A percentile compares a stretch with the other conserved stretches of the same genome.
These are phyloP conservation scores for Lepidocolaptes lacrymiger DNA, from an alignment of 2,797 vertebrate species.

Conservation along the genomic window DNA sequence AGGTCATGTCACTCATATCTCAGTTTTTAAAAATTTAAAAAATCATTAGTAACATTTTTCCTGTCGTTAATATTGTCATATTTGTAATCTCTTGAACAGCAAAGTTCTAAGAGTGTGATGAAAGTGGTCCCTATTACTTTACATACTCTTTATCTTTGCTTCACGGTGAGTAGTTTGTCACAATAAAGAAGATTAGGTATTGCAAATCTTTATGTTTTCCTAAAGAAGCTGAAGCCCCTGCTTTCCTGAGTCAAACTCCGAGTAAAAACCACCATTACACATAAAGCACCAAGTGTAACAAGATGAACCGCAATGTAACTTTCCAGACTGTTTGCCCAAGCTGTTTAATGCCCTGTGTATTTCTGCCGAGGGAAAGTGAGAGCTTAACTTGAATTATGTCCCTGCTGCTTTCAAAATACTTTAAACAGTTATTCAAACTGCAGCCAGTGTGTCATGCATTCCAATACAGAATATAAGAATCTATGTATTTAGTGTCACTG, in stretches of 20 bases:
- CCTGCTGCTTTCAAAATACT: slow-evolving; percentile 41
- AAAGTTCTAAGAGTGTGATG: neutral
- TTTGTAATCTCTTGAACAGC: neutral
- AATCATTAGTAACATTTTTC: neutral
- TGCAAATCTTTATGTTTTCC: neutral
- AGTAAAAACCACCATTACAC: neutral
- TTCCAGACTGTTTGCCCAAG: slow-evolving; percentile 52
- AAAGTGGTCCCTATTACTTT: neutral
- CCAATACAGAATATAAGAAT: slow-evolving; percentile 27
- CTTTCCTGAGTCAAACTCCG: neutral
- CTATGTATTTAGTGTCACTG: neutral
- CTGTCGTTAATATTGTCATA: neutral
- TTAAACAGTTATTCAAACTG: slow-evolving; percentile 2
- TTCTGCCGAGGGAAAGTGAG: slow-evolving; percentile 24
- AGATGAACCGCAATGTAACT: slow-evolving; percentile 11
- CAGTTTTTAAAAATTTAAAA: neutral
- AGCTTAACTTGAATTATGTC: slow-evolving; percentile 48
- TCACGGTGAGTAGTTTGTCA: neutral
- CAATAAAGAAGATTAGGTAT: neutral
- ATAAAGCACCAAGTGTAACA: slow-evolving; percentile 12
- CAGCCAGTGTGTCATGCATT: slow-evolving; percentile 41
- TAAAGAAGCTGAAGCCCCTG: neutral
- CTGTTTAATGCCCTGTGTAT: slow-evolving; percentile 21
- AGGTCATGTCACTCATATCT: neutral
- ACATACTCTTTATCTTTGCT: neutral